These are phyloP conservation scores for Phyllotis vaccarum DNA, from an alignment of 2,797 vertebrate species.

Conservation along the genomic window DNA sequence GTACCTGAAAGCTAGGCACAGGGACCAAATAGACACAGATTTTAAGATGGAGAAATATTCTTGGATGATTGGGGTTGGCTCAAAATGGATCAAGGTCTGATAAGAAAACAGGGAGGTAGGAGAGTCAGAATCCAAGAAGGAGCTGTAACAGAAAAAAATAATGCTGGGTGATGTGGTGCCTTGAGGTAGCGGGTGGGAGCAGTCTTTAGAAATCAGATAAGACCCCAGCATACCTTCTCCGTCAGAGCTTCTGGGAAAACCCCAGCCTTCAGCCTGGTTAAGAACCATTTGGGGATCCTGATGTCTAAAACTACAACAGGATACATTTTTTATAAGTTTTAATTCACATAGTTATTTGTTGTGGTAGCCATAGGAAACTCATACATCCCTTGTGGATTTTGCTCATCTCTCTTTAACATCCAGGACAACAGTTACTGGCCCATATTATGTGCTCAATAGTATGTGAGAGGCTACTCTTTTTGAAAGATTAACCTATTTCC, in stretches of 20 bases:
- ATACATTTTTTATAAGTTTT: neutral
- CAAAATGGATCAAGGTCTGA: neutral
- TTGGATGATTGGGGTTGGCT: neutral
- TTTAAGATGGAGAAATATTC: neutral
- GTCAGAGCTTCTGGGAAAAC: neutral
- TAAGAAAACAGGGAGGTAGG: neutral
- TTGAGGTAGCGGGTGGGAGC: neutral
- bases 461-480: neutral
- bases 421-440: neutral
- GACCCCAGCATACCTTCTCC: neutral
- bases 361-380: neutral
- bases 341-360: neutral
- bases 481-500: neutral
- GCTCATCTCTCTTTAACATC: neutral
- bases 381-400: neutral
- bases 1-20: neutral
- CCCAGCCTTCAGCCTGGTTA: neutral
- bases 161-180: neutral
- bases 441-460: neutral
- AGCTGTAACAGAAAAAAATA: neutral
- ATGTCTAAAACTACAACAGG: neutral
- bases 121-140: neutral
- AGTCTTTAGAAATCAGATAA: neutral
- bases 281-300: neutral
- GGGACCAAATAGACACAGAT: neutral